Evolutionary conservation across 2,888 invertebrate genomes (phyloP), one percentile per base, ranked within the genome.

Genomic region (Sericinus montela): DNA sequence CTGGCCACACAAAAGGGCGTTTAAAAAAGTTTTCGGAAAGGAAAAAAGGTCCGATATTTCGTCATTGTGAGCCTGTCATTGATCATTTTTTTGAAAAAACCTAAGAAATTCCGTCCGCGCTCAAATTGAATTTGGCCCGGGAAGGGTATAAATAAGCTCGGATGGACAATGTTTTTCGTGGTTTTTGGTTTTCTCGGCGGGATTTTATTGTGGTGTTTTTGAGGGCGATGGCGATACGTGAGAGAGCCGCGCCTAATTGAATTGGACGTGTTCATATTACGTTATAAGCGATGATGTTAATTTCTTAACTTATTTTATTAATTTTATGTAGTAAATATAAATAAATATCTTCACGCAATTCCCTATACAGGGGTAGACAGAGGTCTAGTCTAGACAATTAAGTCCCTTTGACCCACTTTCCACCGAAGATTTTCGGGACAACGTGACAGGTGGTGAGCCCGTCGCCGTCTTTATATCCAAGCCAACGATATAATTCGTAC

Each of bases 11-110:
- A 69, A 69, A n/a, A 75, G 66, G 72, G 68, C 67, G 72, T 69
- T 69, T 71, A 58, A 65, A 57, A 32, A 57, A 32, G 34, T 56
- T 60, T 60, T 44, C 44, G 43, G 28, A 58, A n/a, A 60, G 62
- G 59, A 60, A 62, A 67, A 76, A 74, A 63, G 55, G 53, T 62
- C 65, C 71, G 65, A 80, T 77, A 81, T 82, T 79, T 75, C 75
- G 65, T 83, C 84, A 84, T 83, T 82, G 82, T 84, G 65, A 62
- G 67, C 28, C 75, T 81, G 85, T 83, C 86, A 80, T 81, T 86
- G 85, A 85, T 87, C 83, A 86, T 85, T 84, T 85, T n/a, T 80
- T 45, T 42, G 75, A 82, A 85, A 83, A 84, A 84, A 78, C 70
- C 72, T 71, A 71, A 67, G 71, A 83, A 80, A 75, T 80, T 74